Evolutionary conservation across 1,140 invertebrate species (phyloP).

Genomic region (Sycobia sp.): DNA sequence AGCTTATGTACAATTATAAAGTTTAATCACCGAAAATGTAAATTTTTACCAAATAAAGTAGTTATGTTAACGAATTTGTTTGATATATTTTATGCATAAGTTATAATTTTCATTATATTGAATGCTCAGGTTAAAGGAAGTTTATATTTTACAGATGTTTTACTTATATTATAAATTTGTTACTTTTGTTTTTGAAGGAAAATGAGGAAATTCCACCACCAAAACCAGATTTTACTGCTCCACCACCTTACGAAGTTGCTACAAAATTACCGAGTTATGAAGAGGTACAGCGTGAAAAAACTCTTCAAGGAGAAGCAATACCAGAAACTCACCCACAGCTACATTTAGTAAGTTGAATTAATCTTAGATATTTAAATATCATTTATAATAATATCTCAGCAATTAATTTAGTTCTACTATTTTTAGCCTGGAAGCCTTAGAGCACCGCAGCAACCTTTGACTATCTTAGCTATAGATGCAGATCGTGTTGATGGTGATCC

Average conservation of each 20-base stretch:
- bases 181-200: constrained; percentile 27
- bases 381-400: neutral
- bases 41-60: neutral
- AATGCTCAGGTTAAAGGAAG: too few relatives aligned
- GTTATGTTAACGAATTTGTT: too few relatives aligned
- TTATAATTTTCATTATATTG: too few relatives aligned
- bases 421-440: constrained; percentile 54
- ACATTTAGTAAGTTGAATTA: constrained; percentile 46
- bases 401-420: constrained; percentile 11
- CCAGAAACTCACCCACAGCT: constrained; percentile 55
- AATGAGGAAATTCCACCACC: constrained; percentile 74
- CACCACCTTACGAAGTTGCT: constrained; percentile 82
- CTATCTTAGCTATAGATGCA: constrained; percentile 73
- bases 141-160: neutral
- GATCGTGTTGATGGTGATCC: constrained; percentile 74
- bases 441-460: constrained; percentile 66
- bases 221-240: constrained; percentile 80
- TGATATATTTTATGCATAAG: too few relatives aligned
- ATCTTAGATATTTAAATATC: neutral
- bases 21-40: neutral
- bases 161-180: neutral
- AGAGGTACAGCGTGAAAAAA: constrained; percentile 85
- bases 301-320: constrained; percentile 72
- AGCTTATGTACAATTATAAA: neutral
- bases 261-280: constrained; percentile 89